Evolutionary conservation across 2,113 vertebrate species (phyloP), one percentile per base, ranked within the genome.

Genomic region (Leptobrachium ailaonicum): DNA sequence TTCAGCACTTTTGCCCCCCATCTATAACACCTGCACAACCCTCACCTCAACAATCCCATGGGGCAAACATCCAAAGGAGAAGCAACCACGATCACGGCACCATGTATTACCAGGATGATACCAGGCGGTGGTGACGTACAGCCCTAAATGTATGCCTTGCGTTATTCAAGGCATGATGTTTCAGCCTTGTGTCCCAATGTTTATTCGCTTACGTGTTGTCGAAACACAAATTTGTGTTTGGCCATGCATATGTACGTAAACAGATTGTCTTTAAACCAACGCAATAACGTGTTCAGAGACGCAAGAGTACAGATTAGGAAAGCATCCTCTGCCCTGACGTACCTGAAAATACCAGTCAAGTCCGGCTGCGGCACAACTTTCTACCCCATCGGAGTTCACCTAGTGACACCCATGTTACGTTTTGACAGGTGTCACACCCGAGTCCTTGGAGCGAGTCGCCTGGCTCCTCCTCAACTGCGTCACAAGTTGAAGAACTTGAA

Each of bases 271-370:
- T 2, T n/a, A 8, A 56, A 42, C 43, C 14, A 67, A 32, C 20
- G 20, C 20, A 20, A 68, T 76, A 47, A 50, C 42, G 75, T 12
- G 41, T 76, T 42, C 64, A 60, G 75, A 60, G 75, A 69, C 63
- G 50, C 58, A 68, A 77, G 64, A 68, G 44, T 12, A 11, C 11
- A 41, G 13, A 43, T 68, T 76, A 63, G 20, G 64, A 56, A 56
- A 67, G 42, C 45, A 9, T 62, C 66, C 60, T 63, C 62, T 67
- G 74, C 74, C 74, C 74, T 76, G 8, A 4, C 4, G 47, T 4
- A 63, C 45, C 66, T 67, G 66, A 40, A 66, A 41, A 56, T 32
- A 40, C 3, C 56, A 47, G 67, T n/a, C 4, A 14, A 20, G 6
- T 41, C 44, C 60, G 32, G 13, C 5, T 54, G 58, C 42, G 4